Evolutionary conservation across 2,888 invertebrate species (phyloP), one percentile per base, ranked within the genome.

Genomic region (Temnothorax ravouxi): DNA sequence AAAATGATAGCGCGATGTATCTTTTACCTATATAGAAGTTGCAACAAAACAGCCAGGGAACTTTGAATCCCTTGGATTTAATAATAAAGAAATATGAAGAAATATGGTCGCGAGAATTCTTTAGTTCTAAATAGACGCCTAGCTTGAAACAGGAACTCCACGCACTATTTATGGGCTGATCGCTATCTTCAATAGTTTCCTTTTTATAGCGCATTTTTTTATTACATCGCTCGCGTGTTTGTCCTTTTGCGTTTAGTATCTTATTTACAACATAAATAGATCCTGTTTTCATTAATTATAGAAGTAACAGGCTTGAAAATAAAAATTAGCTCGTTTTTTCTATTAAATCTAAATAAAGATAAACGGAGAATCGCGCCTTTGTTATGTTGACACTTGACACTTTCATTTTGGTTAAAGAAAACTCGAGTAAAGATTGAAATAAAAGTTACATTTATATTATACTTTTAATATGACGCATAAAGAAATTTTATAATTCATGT

Each of bases 131-230:
- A 74, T 61, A n/a, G n/a, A 59, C n/a, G 29, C n/a, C 8, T 18
- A 2, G 8, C 29, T 61, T 61, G 44, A 44, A 29, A 74, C 44
- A 74, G 61, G 44, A 74, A 61, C 15, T 74, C 25, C n/a, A 74
- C 5, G 29, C 29, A 59, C 38, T 72, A 72, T 72, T 74, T 74
- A 44, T 44, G 41, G 29, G 2, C 44, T 59, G 74, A 61, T 59
- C 25, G 29, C 29, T 61, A 74, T 74, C 72, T 44, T 74, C 44
- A 29, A 61, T 44, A 74, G 29, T 44, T 74, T 44, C 61, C 61
- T 74, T 74, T 74, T 61, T 74, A 74, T 61, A 74, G 41, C 25
- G 29, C n/a, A 74, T 74, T 61, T 74, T 74, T 74, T 74, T 74
- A 29, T n/a, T 61, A 61, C 44, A 61, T 59, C 44, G 29, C 25